Evolutionary conservation across 2,113 vertebrate genomes (phyloP), one percentile per base, ranked within the genome.

Genomic region (Microcebus griseorufus): DNA sequence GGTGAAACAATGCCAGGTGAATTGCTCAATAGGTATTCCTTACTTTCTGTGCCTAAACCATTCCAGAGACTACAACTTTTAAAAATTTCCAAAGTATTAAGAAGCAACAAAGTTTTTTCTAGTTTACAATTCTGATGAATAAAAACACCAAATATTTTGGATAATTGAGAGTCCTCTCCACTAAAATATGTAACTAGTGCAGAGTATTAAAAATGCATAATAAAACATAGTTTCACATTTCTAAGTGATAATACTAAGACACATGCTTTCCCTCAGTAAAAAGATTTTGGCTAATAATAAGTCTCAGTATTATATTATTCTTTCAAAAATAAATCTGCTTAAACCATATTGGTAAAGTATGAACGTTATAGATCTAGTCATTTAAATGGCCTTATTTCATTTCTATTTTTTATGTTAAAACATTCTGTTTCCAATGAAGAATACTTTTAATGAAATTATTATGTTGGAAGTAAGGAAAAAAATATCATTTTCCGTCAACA

Each of bases 381-480:
- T 80, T 18, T 69, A 22, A 67, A 22, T 55, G 27, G 3, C 84
- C 83, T 94, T 60, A 81, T 34, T 81, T 95, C 22, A 70, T 91
- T 83, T 62, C 69, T 72, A 12, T 69, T 97, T 96, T 94, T 53
- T 62, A 75, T 93, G 9, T 96, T 88, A 97, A 97, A 70, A 8
- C 75, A 45, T 60, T 97, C 93, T 97, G n/a, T 95, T 96, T 97
- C 18, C 29, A 92, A 0, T 39, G 27, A 79, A 67, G n/a, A 76
- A 32, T 29, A 48, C 60, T 87, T 95, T 98, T 97, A 90, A 67
- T 92, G 95, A 73, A 91, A 95, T 79, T 93, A 92, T 72, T 87
- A 58, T 91, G 13, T 75, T 95, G 76, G 84, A 87, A 94, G 7
- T 69, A 96, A 95, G 85, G 94, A 75, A 94, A 97, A 97, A 97